Evolutionary conservation across 2,113 vertebrate species (phyloP).

Genomic region (Coptodon bakossiorum): DNA sequence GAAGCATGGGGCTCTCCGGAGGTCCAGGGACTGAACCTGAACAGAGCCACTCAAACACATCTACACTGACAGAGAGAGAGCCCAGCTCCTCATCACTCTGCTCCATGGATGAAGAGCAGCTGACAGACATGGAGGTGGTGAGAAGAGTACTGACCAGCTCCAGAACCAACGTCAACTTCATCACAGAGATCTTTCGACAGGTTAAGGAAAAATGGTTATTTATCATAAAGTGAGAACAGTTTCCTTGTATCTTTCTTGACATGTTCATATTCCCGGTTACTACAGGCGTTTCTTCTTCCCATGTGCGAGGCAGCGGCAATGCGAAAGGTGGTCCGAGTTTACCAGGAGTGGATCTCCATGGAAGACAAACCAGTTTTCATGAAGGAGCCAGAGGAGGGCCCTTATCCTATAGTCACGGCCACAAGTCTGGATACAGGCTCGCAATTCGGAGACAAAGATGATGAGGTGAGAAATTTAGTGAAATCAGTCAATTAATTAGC

Average conservation of each 20-base stretch:
- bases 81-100: constrained; percentile 99
- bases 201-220: constrained; percentile 53
- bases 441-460: constrained; percentile 75
- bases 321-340: constrained; percentile 95
- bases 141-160: constrained; percentile 91
- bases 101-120: constrained; percentile 95
- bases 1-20: constrained; percentile 69
- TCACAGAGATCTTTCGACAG: constrained; percentile 98
- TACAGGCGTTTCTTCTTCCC: constrained; percentile 90
- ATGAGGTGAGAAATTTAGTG: constrained; percentile 48
- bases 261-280: background rate
- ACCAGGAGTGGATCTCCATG: constrained; percentile 97
- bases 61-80: constrained; percentile 93
- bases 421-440: constrained; percentile 67
- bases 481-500: background rate
- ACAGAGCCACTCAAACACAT: constrained; percentile 96
- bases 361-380: constrained; percentile 97
- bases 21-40: constrained; percentile 78
- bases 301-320: constrained; percentile 97
- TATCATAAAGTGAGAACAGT: background rate
- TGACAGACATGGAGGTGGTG: constrained; percentile 96
- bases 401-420: constrained; percentile 57
- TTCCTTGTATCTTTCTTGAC: background rate
- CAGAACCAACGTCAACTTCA: constrained; percentile 94
- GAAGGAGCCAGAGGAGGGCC: constrained; percentile 87